A percentile compares a stretch with the other conserved stretches of the same genome.
Conservation (phyloP, 1,140 invertebrate species). For the Anastrepha obliqua region DNA sequence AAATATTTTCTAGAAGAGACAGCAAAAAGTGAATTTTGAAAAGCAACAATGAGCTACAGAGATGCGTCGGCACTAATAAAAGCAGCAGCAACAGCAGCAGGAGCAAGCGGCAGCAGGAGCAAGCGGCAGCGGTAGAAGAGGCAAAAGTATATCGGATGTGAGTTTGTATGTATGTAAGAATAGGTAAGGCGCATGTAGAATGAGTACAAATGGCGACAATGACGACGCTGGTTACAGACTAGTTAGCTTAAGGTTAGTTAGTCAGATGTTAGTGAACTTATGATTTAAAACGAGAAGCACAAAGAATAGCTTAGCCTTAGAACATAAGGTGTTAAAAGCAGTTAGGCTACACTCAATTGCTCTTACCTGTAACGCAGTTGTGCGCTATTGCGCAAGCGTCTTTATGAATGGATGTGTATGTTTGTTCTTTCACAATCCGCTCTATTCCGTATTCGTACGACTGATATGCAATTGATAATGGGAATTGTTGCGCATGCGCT, state of each 20-base stretch:
- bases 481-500: constrained; percentile 34
- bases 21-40: neutral
- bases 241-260: neutral
- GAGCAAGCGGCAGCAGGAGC: neutral
- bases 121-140: neutral
- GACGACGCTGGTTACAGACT: neutral
- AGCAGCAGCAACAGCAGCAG: neutral
- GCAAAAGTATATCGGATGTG: neutral
- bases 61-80: neutral
- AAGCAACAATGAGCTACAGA: neutral
- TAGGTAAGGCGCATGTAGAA: neutral
- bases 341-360: neutral
- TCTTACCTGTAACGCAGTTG: constrained; percentile 37
- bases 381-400: constrained; percentile 22
- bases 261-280: constrained; percentile 19
- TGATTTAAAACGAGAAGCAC: neutral
- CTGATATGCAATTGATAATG: neutral
- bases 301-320: neutral
- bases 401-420: neutral
- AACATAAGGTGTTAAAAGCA: neutral
- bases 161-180: neutral
- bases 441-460: neutral
- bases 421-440: neutral
- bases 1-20: neutral
- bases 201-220: neutral